Base-by-base conservation (phyloP, 2,113 vertebrate genomes). In the Pipa parva region DNA sequence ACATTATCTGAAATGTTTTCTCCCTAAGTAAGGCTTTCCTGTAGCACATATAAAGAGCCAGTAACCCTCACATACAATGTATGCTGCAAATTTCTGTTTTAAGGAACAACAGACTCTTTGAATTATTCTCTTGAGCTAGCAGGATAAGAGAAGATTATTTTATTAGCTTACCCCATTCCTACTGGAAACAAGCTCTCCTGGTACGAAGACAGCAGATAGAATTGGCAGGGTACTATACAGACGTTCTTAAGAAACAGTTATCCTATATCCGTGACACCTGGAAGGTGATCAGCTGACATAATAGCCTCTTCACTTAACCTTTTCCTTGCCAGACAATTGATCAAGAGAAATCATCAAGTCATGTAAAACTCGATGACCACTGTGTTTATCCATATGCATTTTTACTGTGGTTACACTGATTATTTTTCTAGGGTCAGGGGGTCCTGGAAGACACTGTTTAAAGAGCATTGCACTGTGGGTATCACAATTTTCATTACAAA, bases 101-200 rank as follows among this genome's bases (percentile, higher is more conserved):
- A n/a, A n/a, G n/a, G n/a, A n/a, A n/a, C n/a, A n/a, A n/a, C n/a
- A n/a, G n/a, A n/a, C n/a, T n/a, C n/a, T n/a, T n/a, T n/a, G n/a
- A n/a, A n/a, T n/a, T n/a, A n/a, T n/a, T n/a, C n/a, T n/a, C n/a
- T n/a, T n/a, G n/a, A n/a, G n/a, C n/a, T n/a, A n/a, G n/a, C 3
- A 36, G 33, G 15, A 7, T 13, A 36, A 36, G 7, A 7, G 15
- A 36, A 59, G 27, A 64, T 7, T 28, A 50, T 48, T 20, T 48
- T 67, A 67, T 67, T 22, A 31, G 29, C 65, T 68, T 68, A 68
- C 65, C 65, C 56, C 65, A 60, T 68, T n/a, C 56, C 49, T 37
- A 17, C 56, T 59, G 56, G 46, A 29, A 50, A 22, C 29, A 24
- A 52, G 46, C 26, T 37, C 45, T 42, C 36, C 31, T 12, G 8